Conservation (phyloP, 2,113 vertebrate species). For the Xiphophorus hellerii region DNA sequence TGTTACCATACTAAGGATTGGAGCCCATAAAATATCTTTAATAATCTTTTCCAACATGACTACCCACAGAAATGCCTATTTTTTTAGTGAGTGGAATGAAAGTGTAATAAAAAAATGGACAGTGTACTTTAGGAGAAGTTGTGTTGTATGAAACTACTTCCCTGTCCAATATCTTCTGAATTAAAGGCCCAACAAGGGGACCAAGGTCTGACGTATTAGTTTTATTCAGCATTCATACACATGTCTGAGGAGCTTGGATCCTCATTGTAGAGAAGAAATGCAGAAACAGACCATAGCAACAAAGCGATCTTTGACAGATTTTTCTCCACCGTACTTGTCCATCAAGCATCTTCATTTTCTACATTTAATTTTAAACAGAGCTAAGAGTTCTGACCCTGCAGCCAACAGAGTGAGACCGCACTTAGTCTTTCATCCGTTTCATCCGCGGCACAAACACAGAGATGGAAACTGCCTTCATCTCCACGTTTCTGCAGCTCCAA, state of each 20-base stretch:
- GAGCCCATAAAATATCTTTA: too few species aligned
- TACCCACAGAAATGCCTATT: too few species aligned
- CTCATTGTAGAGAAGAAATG: background rate
- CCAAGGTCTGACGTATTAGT: conserved; percentile 29
- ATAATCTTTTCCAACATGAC: too few species aligned
- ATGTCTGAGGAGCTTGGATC: too few species aligned
- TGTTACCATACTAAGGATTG: too few species aligned
- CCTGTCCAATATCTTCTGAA: conserved; percentile 5
- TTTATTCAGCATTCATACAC: too few species aligned
- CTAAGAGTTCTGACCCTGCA: conserved; percentile 34
- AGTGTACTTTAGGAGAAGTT: conserved; percentile 5
- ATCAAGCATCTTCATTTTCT: conserved; percentile 12
- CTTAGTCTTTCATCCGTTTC: conserved; percentile 8
- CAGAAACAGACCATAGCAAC: conserved; percentile 14
- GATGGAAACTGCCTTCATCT: conserved; percentile 23
- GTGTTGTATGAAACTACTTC: background rate
- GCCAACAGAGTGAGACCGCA: conserved; percentile 24
- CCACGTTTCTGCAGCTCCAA: background rate
- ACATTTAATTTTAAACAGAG: conserved; percentile 29
- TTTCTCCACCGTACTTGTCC: conserved; percentile 20
- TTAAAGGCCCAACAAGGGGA: conserved; percentile 19
- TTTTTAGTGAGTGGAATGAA: background rate
- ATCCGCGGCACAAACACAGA: conserved; percentile 12
- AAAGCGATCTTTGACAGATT: background rate
- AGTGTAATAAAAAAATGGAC: background rate